phyloP scores from a whole-genome alignment of 2,113 vertebrate genomes.

The Etheostoma cragini region DNA sequence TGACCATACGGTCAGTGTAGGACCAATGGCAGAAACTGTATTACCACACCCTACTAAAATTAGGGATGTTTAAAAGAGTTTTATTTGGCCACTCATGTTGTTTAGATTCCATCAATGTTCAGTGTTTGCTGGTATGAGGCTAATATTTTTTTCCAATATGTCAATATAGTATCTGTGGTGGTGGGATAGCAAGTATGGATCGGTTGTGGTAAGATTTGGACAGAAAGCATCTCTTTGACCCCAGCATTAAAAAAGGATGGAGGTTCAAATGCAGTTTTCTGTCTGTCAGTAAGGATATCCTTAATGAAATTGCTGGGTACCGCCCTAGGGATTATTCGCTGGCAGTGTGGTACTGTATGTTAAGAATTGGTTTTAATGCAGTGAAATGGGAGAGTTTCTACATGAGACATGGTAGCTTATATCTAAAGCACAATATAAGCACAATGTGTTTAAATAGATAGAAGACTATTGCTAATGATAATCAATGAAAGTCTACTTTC shows the following conservation, averaged over 20 bases:
- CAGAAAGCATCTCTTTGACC: not conserved
- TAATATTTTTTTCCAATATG: not conserved
- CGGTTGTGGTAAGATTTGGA: not conserved
- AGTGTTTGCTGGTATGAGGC: not conserved
- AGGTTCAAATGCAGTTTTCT: not conserved
- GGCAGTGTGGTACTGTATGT: not conserved
- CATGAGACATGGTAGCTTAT: not conserved
- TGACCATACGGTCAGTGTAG: not conserved
- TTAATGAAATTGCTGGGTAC: not conserved
- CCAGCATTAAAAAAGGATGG: not conserved
- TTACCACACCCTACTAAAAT: not conserved
- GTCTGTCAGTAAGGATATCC: not conserved
- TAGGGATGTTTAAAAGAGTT: not conserved
- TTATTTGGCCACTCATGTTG: not conserved
- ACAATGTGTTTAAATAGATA: constrained; percentile 6
- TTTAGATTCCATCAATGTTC: not conserved
- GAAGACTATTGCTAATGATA: not conserved
- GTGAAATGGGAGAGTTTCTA: not conserved
- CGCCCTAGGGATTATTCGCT: not conserved
- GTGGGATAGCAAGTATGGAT: no score
- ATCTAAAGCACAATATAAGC: not conserved
- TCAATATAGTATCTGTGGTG: not conserved
- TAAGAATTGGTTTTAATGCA: not conserved
- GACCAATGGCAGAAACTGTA: not conserved
- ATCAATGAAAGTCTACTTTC: not conserved